phyloP scores from a whole-genome alignment of 2,113 vertebrate species.

The Chamaetylas fuelleborni region DNA sequence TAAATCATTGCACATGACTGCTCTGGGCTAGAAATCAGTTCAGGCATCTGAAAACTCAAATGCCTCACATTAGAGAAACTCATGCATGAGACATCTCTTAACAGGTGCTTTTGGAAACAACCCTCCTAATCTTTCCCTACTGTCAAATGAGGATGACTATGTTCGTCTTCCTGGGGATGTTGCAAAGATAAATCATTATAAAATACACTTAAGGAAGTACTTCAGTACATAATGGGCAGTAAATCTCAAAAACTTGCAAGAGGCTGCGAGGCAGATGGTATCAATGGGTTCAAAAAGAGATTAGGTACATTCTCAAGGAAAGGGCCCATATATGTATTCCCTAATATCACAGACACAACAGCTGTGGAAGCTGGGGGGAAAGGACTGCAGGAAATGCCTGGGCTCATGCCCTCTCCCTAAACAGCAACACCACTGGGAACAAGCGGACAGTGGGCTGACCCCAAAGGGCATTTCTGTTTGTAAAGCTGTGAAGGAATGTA shows the following conservation, averaged over 20 bases:
- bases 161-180: background rate
- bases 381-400: background rate
- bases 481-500: background rate
- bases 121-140: background rate
- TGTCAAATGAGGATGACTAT: background rate
- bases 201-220: background rate
- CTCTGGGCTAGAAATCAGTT: background rate
- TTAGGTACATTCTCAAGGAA: background rate
- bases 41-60: constrained; percentile 34
- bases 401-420: background rate
- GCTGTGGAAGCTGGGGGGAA: background rate
- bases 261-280: background rate
- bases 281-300: background rate
- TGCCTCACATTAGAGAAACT: background rate
- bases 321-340: background rate
- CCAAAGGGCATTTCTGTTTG: background rate
- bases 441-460: background rate
- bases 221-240: background rate
- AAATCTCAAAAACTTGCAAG: background rate
- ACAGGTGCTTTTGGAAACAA: background rate
- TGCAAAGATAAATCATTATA: background rate
- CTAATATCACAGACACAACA: background rate
- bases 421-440: background rate
- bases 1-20: background rate
- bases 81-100: background rate